These are phyloP conservation scores for Nesidiocoris tenuis DNA, from an alignment of 2,888 invertebrate genomes.

Conservation along the genomic window DNA sequence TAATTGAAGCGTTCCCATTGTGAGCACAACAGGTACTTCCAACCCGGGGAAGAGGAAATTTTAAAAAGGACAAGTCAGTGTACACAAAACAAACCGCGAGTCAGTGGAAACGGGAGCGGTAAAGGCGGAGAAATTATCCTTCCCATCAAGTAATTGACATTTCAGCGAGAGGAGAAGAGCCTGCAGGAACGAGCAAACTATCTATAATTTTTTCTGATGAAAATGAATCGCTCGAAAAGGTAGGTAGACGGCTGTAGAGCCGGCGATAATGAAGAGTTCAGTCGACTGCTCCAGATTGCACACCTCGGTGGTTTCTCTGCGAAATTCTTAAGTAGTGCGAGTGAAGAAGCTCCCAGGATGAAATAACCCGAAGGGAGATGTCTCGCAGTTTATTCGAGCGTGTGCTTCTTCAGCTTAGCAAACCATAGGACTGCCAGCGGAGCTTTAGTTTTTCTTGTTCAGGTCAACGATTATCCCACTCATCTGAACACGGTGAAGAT, in stretches of 20 bases:
- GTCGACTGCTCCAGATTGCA: background rate
- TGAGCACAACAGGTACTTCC: constrained; percentile 11
- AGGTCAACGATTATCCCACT: background rate
- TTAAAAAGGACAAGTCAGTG: constrained; percentile 3
- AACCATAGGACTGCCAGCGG: background rate
- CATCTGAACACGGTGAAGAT: too few species aligned
- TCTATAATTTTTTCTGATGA: constrained; percentile 2
- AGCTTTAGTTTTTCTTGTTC: background rate
- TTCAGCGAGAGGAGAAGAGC: background rate
- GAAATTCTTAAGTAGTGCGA: background rate
- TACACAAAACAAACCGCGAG: constrained; percentile 4
- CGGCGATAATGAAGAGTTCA: background rate
- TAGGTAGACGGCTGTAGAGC: too few species aligned
- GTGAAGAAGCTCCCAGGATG: background rate
- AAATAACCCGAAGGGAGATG: background rate
- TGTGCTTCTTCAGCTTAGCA: background rate
- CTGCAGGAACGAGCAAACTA: background rate
- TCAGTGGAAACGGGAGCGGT: background rate
- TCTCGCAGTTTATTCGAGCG: background rate
- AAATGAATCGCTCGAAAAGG: too few species aligned
- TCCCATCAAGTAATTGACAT: constrained; percentile 16
- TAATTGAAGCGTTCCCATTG: constrained; percentile 17
- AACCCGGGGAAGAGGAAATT: background rate
- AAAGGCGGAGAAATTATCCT: constrained; percentile 1
- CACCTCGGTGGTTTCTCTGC: background rate